Conservation (phyloP, 1,140 invertebrate species). For the Mylabris phalerata region DNA sequence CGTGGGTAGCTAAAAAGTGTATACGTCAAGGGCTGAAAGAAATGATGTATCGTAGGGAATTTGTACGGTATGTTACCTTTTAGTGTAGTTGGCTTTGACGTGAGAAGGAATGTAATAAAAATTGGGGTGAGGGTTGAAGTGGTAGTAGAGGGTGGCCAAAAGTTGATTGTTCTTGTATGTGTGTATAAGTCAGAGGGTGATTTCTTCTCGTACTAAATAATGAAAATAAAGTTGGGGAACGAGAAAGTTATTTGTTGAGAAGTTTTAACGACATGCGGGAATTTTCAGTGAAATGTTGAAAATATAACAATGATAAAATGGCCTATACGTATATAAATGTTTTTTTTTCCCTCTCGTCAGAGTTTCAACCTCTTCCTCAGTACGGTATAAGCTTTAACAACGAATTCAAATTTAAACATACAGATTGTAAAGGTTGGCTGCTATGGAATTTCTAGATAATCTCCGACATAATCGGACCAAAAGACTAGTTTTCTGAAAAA, state of each 20-base stretch:
- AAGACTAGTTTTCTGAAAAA: slow-evolving; percentile 29
- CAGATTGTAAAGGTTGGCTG: slow-evolving; percentile 19
- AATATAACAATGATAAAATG: background rate
- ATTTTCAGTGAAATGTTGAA: slow-evolving; percentile 8
- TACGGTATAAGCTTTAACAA: too few relatives aligned
- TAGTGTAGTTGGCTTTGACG: slow-evolving; percentile 32
- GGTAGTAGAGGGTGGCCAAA: slow-evolving; percentile 11
- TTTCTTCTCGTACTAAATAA: slow-evolving; percentile 24
- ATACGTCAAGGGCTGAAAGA: slow-evolving; percentile 12
- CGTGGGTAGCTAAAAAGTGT: slow-evolving; percentile 12
- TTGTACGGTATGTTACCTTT: slow-evolving; percentile 31
- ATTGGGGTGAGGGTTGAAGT: slow-evolving; percentile 19
- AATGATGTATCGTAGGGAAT: slow-evolving; percentile 27
- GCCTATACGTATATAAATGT: background rate
- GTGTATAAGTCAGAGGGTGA: slow-evolving; percentile 17
- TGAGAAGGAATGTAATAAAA: slow-evolving; percentile 34
- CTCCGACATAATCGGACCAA: slow-evolving; percentile 27
- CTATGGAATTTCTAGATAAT: slow-evolving; percentile 21
- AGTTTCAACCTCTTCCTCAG: too few relatives aligned
- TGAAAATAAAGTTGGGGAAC: slow-evolving; percentile 27
- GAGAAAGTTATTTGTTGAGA: slow-evolving; percentile 22
- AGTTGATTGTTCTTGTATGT: slow-evolving; percentile 26
- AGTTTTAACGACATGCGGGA: slow-evolving; percentile 21
- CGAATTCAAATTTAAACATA: slow-evolving; percentile 23
- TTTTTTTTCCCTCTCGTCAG: too few relatives aligned